Evolutionary conservation across 2,888 invertebrate genomes (phyloP).

Genomic region (Eledona agricola): DNA sequence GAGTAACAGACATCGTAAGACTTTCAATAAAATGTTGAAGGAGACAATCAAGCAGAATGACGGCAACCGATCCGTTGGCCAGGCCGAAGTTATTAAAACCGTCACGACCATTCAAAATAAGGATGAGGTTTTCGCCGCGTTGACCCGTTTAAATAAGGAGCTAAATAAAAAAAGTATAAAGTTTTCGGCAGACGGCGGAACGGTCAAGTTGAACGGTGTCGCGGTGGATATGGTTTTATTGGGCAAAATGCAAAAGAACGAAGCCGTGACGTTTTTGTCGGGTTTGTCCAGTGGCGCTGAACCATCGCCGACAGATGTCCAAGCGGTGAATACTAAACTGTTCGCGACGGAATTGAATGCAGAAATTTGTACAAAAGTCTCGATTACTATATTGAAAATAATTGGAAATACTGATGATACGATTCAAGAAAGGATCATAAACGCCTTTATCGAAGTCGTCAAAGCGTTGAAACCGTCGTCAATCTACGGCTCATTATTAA

Average conservation of each 20-base stretch:
- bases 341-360: background rate
- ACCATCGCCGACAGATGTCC: slow-evolving; percentile 14
- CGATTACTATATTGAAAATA: slow-evolving; percentile 18
- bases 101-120: slow-evolving; percentile 66
- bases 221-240: slow-evolving; percentile 51
- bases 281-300: slow-evolving; percentile 4
- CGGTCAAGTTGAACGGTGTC: slow-evolving; percentile 52
- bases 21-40: slow-evolving; percentile 68
- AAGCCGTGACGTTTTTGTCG: slow-evolving; percentile 43
- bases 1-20: slow-evolving; percentile 68
- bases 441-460: slow-evolving; percentile 17
- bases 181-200: slow-evolving; percentile 49
- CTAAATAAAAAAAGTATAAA: slow-evolving; percentile 64
- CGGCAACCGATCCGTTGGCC: slow-evolving; percentile 62
- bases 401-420: slow-evolving; percentile 34
- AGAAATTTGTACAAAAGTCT: too few relatives aligned
- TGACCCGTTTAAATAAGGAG: slow-evolving; percentile 66
- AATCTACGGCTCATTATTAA: too few relatives aligned
- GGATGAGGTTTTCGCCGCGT: slow-evolving; percentile 67
- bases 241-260: slow-evolving; percentile 44
- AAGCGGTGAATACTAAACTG: slow-evolving; percentile 12
- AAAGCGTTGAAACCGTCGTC: too few relatives aligned
- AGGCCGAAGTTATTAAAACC: slow-evolving; percentile 67
- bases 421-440: slow-evolving; percentile 38
- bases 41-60: slow-evolving; percentile 64